Evolutionary conservation across 2,113 vertebrate species (phyloP), one percentile per base, ranked within the genome.

Genomic region (Chloropsis cyanopogon): DNA sequence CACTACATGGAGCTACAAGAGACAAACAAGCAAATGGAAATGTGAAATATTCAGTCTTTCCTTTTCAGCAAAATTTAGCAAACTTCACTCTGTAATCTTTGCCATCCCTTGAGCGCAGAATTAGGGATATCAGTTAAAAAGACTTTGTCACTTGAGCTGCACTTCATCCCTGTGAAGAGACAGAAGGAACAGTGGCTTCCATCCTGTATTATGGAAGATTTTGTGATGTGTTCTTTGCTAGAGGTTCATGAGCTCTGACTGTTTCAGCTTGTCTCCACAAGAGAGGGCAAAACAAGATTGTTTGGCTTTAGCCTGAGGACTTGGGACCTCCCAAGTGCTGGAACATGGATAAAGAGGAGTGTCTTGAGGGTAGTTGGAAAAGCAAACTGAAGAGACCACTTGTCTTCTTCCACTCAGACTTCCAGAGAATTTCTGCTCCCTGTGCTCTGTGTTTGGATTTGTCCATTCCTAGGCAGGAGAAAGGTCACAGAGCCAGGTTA

Each of bases 281-380:
- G 41, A 68, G 33, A 77, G 46, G 33, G 39, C 29, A 72, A 86
- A 88, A 25, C 35, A 82, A 47, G 29, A 57, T 89, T 92, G 65
- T 85, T 71, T 94, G 70, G 18, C 72, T 94, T 90, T 66, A 53
- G 63, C 80, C 83, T 75, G 87, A 69, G 66, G 66, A 56, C 42
- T 73, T 49, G 91, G 81, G 90, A 86, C 85, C 90, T 95, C 78
- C 75, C 90, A 92, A 49, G 47, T n/a, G 37, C 82, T 65, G 59
- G 44, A n/a, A 83, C 25, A 41, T 2, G 17, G 61, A 76, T 44
- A 46, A 66, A 71, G 42, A 63, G 18, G 39, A 59, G 23, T 50
- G 89, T 56, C 31, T 49, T 25, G 50, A 86, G 64, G 25, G 24
- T 11, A 26, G 76, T 82, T 5, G 4, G 44, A 69, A 79, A 65